Conservation (phyloP, 2,797 vertebrate species). For the Gambusia yucatana region DNA sequence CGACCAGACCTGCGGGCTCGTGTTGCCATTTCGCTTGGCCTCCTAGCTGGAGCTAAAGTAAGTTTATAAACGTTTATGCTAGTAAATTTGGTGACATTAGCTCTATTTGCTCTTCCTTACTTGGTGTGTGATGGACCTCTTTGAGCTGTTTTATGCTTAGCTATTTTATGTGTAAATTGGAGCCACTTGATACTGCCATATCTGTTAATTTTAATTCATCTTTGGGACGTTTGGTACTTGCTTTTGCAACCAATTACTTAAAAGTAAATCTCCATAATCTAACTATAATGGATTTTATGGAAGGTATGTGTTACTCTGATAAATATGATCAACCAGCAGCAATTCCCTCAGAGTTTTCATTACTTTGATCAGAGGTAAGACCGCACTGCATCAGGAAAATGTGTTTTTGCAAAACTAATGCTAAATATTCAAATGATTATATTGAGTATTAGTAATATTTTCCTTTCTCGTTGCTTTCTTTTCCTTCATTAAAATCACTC, state of each 20-base stretch:
- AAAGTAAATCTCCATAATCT: not conserved
- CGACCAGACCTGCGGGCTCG: constrained; percentile 92
- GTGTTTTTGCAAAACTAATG: not conserved
- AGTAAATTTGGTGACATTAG: not conserved
- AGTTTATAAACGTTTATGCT: not conserved
- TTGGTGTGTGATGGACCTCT: not conserved
- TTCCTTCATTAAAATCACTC: not conserved
- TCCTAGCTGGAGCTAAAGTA: constrained; percentile 94
- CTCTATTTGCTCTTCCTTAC: not conserved
- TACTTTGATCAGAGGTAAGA: not conserved
- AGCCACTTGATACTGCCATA: not conserved
- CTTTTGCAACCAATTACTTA: not conserved
- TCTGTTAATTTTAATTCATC: not conserved
- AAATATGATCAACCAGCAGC: not conserved
- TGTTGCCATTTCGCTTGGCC: constrained; percentile 89
- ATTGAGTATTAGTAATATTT: not conserved
- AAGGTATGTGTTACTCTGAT: not conserved
- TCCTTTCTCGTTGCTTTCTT: not conserved
- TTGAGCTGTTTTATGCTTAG: not conserved
- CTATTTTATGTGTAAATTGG: not conserved
- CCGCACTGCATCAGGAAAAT: not conserved
- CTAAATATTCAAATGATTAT: not conserved
- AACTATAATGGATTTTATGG: not conserved
- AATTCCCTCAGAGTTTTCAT: not conserved
- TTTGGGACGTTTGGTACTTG: not conserved